Conservation (phyloP, 2,113 vertebrate species). For the Ibidorhyncha struthersii region DNA sequence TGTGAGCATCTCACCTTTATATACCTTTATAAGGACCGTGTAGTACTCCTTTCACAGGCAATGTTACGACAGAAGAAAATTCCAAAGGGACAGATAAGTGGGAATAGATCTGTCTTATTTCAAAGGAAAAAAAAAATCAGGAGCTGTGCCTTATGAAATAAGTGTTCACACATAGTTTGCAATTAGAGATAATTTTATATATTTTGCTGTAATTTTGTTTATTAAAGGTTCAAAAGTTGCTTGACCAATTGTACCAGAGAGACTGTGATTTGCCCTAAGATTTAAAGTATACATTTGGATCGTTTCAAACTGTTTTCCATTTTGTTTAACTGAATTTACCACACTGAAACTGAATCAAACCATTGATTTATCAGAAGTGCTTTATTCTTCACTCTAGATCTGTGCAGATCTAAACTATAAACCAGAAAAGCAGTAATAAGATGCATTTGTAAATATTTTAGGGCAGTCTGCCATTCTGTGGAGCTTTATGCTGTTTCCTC, state of each 20-base stretch:
- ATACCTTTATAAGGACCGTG: neutral
- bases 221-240: neutral
- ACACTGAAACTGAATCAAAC: neutral
- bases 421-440: constrained; percentile 60
- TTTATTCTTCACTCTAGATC: constrained; percentile 22
- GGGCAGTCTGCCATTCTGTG: neutral
- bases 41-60: neutral
- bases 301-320: neutral
- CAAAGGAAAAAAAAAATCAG: neutral
- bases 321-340: neutral
- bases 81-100: neutral
- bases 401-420: constrained; percentile 64
- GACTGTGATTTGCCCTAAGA: neutral
- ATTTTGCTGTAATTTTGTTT: neutral
- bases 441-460: constrained; percentile 45
- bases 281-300: neutral
- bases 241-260: neutral
- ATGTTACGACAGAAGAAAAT: neutral
- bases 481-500: neutral
- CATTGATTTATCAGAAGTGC: neutral
- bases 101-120: neutral
- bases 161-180: neutral
- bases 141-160: neutral
- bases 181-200: neutral
- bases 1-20: neutral